phyloP scores from a whole-genome alignment of 1,140 invertebrate species.

The Choristoneura fumiferana region DNA sequence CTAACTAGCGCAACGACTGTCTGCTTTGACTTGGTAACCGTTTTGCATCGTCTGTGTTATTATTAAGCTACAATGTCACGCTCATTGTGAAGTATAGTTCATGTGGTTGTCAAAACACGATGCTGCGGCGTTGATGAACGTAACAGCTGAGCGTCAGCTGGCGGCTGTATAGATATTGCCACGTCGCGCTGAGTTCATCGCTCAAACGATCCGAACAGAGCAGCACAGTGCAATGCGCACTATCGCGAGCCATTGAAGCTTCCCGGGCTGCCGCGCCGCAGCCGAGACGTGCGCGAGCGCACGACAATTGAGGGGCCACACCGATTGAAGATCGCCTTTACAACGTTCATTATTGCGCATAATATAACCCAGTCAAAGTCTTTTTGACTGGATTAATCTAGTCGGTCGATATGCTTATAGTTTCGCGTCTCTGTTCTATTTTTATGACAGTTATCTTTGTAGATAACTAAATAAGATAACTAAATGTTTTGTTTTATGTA shows the following conservation, averaged over 20 bases:
- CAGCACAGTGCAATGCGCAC: constrained; percentile 25
- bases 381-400: constrained; percentile 25
- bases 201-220: constrained; percentile 33
- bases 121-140: constrained; percentile 41
- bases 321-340: constrained; percentile 45
- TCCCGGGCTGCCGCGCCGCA: constrained; percentile 27
- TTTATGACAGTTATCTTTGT: too few species aligned
- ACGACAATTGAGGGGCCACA: constrained; percentile 51
- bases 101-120: constrained; percentile 39
- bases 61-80: constrained; percentile 5
- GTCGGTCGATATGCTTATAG: background rate
- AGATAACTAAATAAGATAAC: too few species aligned
- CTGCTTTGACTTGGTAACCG: constrained; percentile 1
- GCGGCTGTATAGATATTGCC: constrained; percentile 24
- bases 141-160: constrained; percentile 64
- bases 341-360: constrained; percentile 38
- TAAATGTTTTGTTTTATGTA: too few species aligned
- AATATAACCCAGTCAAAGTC: constrained; percentile 47
- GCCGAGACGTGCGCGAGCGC: constrained; percentile 44
- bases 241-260: constrained; percentile 41
- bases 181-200: constrained; percentile 46
- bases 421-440: too few species aligned
- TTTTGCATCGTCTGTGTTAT: constrained; percentile 10
- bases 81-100: constrained; percentile 19
- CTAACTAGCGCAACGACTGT: constrained; percentile 15